Conservation (phyloP, 2,113 vertebrate species). For the Cynocephalus volans region DNA sequence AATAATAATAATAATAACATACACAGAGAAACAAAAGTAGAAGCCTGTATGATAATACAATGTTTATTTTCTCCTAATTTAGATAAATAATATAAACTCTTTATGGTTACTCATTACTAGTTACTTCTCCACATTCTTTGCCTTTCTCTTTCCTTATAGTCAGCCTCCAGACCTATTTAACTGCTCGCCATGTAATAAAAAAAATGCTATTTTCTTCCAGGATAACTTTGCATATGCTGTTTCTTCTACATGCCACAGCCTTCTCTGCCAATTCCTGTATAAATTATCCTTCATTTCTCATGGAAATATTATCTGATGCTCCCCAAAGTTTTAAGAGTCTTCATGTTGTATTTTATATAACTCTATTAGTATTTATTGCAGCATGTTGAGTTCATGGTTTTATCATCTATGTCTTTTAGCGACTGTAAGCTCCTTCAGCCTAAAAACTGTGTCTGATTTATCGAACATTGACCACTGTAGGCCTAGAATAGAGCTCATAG, state of each 20-base stretch:
- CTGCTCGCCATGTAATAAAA: not conserved
- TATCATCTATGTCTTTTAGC: not conserved
- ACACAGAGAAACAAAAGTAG: not conserved
- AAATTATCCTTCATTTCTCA: not conserved
- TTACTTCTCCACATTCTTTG: not conserved
- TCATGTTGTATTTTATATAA: conserved; percentile 22
- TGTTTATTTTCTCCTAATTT: not conserved
- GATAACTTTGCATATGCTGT: not conserved
- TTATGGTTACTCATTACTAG: not conserved
- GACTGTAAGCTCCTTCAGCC: not conserved
- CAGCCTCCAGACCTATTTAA: not conserved
- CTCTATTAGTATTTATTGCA: not conserved
- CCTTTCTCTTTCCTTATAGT: not conserved
- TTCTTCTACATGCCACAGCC: not conserved
- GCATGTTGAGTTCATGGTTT: not conserved
- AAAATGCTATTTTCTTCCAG: not conserved
- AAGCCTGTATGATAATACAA: not conserved
- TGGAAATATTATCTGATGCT: not conserved
- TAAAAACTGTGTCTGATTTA: not conserved
- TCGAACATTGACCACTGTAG: not conserved
- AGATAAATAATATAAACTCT: not conserved
- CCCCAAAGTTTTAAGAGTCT: not conserved
- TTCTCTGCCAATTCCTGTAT: not conserved
- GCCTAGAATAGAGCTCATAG: not conserved
- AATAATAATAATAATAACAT: not conserved